Evolutionary conservation across 2,113 vertebrate genomes (phyloP).

Genomic region (Pristiophorus japonicus): DNA sequence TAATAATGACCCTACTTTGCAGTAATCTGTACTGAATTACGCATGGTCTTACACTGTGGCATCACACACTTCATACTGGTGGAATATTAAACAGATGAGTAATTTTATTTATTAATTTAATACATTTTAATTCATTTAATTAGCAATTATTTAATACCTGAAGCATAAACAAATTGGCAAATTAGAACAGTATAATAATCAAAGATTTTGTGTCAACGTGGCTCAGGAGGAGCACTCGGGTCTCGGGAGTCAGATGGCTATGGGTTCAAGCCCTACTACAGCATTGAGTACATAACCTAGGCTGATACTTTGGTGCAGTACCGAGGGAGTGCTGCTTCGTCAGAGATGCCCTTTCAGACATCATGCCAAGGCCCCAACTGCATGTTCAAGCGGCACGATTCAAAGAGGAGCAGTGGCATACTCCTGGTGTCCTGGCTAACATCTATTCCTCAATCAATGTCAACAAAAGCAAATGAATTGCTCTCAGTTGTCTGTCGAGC

Average conservation of each 20-base stretch:
- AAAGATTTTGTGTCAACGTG: neutral
- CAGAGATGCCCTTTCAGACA: neutral
- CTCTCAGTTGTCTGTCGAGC: neutral
- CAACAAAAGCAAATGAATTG: neutral
- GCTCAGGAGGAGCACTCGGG: neutral
- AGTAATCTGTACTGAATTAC: neutral
- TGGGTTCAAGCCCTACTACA: neutral
- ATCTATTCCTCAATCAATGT: neutral
- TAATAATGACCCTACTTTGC: neutral
- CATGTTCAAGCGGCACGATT: neutral
- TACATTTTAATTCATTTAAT: neutral
- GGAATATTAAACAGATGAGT: neutral
- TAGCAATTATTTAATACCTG: neutral
- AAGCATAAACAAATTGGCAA: neutral
- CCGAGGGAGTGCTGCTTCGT: neutral
- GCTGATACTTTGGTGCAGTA: neutral
- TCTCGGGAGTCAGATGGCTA: neutral
- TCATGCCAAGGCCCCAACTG: neutral
- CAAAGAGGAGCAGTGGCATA: neutral
- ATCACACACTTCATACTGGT: neutral
- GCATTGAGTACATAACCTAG: neutral
- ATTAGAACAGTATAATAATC: neutral
- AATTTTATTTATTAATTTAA: neutral
- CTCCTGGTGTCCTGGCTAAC: neutral
- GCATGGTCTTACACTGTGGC: neutral